Evolutionary conservation across 2,888 invertebrate genomes (phyloP), one percentile per base, ranked within the genome.

Genomic region (Stenurella melanura): DNA sequence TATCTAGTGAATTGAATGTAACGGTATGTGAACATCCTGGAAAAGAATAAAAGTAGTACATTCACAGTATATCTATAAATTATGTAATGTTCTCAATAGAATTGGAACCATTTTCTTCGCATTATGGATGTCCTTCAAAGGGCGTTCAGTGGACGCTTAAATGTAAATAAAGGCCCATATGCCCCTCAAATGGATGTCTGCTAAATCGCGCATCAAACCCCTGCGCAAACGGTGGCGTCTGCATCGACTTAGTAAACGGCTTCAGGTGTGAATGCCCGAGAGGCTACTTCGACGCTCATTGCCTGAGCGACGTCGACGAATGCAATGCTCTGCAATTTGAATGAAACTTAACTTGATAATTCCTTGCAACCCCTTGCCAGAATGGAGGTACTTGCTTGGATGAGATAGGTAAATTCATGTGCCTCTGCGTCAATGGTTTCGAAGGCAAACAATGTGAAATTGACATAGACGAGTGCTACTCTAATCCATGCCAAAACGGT

Each of bases 381-480:
- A 98, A 98, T 87, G 98, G 98, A 1, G 97, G 97, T 0, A 96
- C 97, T 0, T 98, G 98, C 85, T 89, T 96, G 82, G 98, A 98
- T 87, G 96, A 95, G 18, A 95, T 97, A 79, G 97, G 97, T 0
- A 96, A 96, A 87, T 97, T 97, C 89, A 95, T 94, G 78, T 97
- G 97, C 87, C 92, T 96, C 38, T 98, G 97, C 90, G 95, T 96
- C 1, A 96, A 96, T 81, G 98, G 97, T 0, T 98, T 97, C 89
- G 95, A 94, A 82, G 97, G 97, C 3, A 95, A 96, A 84, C 96
- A 97, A 88, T 98, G 98, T 87, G 96, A 97, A 89, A 91, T 94
- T 4, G 97, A 98, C 88, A 93, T 97, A 72, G 96, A 98, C 88
- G 97, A 97, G 89, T 98, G 97, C 87, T 91, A 94, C 57, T 96